Percentiles rank a stretch among this genome's conserved stretches.
These are phyloP conservation scores for Melanotaenia maccullochi DNA, from an alignment of 2,797 vertebrate genomes.

Conservation along the genomic window DNA sequence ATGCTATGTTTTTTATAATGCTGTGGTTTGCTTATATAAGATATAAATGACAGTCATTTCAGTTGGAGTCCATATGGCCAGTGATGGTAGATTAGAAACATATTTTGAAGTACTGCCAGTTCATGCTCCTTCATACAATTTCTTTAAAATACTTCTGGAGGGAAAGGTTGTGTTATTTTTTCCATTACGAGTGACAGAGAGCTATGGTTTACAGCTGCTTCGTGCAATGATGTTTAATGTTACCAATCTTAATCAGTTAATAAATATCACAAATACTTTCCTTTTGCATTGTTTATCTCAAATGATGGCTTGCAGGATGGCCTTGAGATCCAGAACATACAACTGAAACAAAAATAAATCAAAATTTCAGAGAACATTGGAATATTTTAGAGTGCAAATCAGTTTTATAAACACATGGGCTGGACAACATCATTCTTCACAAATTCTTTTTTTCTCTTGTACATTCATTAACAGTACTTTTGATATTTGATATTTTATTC, in stretches of 20 bases:
- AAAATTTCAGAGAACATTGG: too few species aligned
- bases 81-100: background rate
- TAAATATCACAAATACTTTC: background rate
- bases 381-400: background rate
- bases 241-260: background rate
- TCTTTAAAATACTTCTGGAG: background rate
- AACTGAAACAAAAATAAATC: too few species aligned
- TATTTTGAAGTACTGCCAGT: background rate
- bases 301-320: background rate
- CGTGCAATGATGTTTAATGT: background rate
- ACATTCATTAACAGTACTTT: background rate
- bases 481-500: background rate
- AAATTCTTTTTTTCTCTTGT: background rate
- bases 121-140: background rate
- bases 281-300: background rate
- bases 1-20: slow-evolving; percentile 6
- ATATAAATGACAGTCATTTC: background rate
- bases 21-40: background rate
- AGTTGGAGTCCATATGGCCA: background rate
- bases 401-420: background rate
- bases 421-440: background rate
- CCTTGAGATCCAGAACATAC: too few species aligned
- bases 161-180: background rate
- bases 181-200: background rate
- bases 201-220: background rate